Conservation (phyloP, 2,888 invertebrate genomes). For the Ormia ochracea region DNA sequence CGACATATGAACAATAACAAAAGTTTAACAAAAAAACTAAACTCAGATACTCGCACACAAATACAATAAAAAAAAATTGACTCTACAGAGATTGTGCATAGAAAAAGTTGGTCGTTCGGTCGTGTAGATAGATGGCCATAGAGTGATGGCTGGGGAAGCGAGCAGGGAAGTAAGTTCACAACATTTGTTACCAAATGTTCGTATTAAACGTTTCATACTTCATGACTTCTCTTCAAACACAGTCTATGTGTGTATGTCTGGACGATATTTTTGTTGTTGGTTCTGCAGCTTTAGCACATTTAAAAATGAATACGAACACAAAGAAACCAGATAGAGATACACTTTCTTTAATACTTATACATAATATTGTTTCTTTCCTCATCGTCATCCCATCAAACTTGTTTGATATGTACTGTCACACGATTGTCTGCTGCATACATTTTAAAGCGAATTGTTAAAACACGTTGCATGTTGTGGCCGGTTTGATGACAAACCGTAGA, state of each 20-base stretch:
- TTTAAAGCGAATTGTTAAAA: conserved; percentile 6
- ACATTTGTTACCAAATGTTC: conserved; percentile 50
- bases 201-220: conserved; percentile 51
- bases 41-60: neutral
- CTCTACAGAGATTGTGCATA: conserved; percentile 5
- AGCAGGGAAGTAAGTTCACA: conserved; percentile 37
- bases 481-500: conserved; percentile 28
- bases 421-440: neutral
- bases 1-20: conserved; percentile 57
- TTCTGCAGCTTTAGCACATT: conserved; percentile 20
- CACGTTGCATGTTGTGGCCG: conserved; percentile 33
- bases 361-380: neutral
- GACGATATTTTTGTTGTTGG: neutral
- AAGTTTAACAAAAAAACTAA: conserved; percentile 14
- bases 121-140: neutral
- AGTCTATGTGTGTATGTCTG: neutral
- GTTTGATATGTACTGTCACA: conserved; percentile 34
- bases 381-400: conserved; percentile 16
- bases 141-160: neutral
- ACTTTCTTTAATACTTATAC: conserved; percentile 39
- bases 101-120: conserved; percentile 11
- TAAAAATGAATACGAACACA: neutral
- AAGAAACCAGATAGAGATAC: conserved; percentile 35
- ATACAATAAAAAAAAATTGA: neutral
- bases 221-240: conserved; percentile 25